Evolutionary conservation across 1,140 invertebrate species (phyloP).

Genomic region (Drosophila triauraria): DNA sequence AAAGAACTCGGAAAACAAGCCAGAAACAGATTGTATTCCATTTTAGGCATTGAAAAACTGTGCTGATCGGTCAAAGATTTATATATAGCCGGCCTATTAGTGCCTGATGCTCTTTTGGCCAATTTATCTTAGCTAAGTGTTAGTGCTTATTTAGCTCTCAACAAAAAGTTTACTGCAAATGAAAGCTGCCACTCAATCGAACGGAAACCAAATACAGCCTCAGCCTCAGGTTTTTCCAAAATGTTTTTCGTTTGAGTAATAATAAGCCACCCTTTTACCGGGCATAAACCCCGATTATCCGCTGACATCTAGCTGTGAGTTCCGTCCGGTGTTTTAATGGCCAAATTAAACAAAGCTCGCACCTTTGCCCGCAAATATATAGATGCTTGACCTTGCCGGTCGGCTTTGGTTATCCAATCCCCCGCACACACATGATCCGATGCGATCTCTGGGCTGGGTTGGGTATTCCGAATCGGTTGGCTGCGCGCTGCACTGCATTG

Average conservation of each 20-base stretch:
- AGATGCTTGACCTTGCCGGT: conserved; percentile 22
- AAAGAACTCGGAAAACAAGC: no score
- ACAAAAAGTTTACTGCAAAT: not conserved
- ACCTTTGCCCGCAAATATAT: conserved; percentile 32
- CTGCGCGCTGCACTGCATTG: conserved; percentile 50
- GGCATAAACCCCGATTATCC: conserved; percentile 5
- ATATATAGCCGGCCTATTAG: not conserved
- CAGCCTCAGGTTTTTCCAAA: not conserved
- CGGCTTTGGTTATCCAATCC: conserved; percentile 8
- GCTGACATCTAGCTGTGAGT: not conserved
- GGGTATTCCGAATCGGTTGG: conserved; percentile 23
- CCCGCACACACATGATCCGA: conserved; percentile 5
- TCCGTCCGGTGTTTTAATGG: conserved; percentile 7
- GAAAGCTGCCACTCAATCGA: conserved; percentile 5
- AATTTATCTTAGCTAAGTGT: not conserved
- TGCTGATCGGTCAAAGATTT: no score
- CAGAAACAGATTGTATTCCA: no score
- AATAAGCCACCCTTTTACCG: not conserved
- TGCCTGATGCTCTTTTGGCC: not conserved
- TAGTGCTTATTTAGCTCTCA: conserved; percentile 5
- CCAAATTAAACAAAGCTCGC: conserved; percentile 5
- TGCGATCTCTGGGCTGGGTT: conserved; percentile 11
- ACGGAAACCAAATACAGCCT: not conserved
- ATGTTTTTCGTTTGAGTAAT: not conserved
- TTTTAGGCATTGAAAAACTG: no score